phyloP scores from a whole-genome alignment of 1,140 invertebrate genomes.

The Nixonia krombeini region DNA sequence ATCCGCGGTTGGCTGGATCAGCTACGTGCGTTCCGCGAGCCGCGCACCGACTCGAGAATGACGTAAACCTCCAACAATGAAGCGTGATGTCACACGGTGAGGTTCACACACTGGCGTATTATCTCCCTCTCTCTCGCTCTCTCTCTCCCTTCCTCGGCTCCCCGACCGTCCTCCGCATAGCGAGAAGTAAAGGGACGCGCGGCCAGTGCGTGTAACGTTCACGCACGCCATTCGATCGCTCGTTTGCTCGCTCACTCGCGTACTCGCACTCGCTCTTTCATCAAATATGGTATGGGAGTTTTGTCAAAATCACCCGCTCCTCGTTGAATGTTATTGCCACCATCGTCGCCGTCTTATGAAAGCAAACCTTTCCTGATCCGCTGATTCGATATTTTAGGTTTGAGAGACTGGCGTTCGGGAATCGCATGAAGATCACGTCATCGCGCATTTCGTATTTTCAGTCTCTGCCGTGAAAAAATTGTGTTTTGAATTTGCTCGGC shows the following conservation, averaged over 20 bases:
- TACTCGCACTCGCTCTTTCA: constrained; percentile 27
- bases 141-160: neutral
- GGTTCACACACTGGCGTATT: constrained; percentile 9
- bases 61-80: constrained; percentile 73
- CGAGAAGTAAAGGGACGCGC: constrained; percentile 36
- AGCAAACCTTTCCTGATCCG: too few species aligned
- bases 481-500: too few species aligned
- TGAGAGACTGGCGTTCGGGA: too few species aligned
- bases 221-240: neutral
- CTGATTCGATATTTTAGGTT: too few species aligned
- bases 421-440: too few species aligned
- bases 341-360: too few species aligned
- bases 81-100: constrained; percentile 63
- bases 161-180: constrained; percentile 12
- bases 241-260: neutral
- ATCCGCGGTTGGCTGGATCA: too few species aligned
- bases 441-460: too few species aligned
- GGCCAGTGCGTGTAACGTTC: constrained; percentile 4
- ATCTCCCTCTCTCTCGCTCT: constrained; percentile 7
- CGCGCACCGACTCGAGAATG: constrained; percentile 61
- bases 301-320: constrained; percentile 1
- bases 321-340: too few species aligned
- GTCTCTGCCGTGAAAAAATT: too few species aligned
- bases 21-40: constrained; percentile 20
- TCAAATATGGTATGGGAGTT: constrained; percentile 43